Base-by-base conservation (phyloP, 2,797 vertebrate genomes). In the Caiman crocodilus region DNA sequence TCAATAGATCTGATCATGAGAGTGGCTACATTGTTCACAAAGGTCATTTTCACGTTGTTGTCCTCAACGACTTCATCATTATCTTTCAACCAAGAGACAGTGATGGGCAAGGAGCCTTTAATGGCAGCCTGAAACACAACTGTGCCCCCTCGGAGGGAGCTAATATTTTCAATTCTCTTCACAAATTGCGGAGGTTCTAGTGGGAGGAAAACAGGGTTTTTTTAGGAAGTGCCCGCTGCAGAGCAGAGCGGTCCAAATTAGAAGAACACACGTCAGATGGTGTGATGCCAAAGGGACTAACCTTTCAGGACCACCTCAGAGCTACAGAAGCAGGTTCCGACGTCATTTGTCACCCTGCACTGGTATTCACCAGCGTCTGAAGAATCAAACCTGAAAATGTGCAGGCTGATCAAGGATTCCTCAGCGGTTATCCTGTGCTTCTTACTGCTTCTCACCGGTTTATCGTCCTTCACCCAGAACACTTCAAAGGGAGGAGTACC, bases 151-250 rank as follows among this genome's bases (percentile, higher is more conserved):
- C 98, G 97, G 95, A 99, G 97, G 5, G 98, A 98, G 93, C 98
- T 99, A 86, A 98, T 96, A 85, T 98, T 98, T 96, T 99, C 99
- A 82, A 99, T 98, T 98, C 99, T 99, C 97, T 97, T 98, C 87
- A 99, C 88, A 97, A 99, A 99, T 23, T 98, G 98, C 0, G 99
- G 99, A 23, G 99, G 99, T 94, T 99, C 99, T 99, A 98, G 75
- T 11, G 92, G 94, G 84, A 96, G 97, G 93, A 97, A 95, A 95
- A 82, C 91, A 16, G 5, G 18, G 61, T 4, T 89, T 84, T 94
- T 96, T 73, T 93, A 91, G 88, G 97, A 90, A 50, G 16, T 75
- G 74, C 64, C 18, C 93, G 56, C 26, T 13, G 56, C 4, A 82
- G 32, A 28, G 73, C n/a, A 85, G 85, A 85, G 83, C 77, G 83